Base-by-base conservation (phyloP, 2,797 vertebrate genomes). In the Lycodopsis pacificus region DNA sequence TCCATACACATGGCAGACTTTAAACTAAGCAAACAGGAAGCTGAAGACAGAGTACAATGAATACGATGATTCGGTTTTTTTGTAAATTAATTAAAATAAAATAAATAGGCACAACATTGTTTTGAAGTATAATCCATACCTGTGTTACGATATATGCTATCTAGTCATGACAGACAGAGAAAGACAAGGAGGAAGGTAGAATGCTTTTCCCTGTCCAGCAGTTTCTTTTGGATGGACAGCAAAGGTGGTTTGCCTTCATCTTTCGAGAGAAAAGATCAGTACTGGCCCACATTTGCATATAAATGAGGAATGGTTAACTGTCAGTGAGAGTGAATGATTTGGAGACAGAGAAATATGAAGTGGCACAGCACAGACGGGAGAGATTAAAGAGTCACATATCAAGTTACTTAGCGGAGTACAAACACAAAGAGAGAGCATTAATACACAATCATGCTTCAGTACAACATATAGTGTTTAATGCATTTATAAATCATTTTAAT, bases 271-370 rank as follows among this genome's bases (percentile, higher is more conserved):
- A 92, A 89, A 83, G 54, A 89, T 91, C 83, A 78, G 74, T 78
- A 76, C 76, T 76, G 75, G 53, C 83, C 67, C 66, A 71, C 87
- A 93, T 91, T 93, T 93, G 86, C 88, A 92, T 92, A 84, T 90
- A 91, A 91, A 93, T 90, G 85, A 91, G 83, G 65, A 75, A 76
- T 74, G 72, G 75, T 82, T 80, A 90, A 86, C 80, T 86, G 83
- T 86, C 79, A 87, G 78, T 27, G 63, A 83, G 81, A 75, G 79
- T 75, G 66, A 78, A 81, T 32, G 73, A 84, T 67, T 86, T 74
- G 11, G 63, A 68, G 71, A 78, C 44, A 59, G 65, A 80, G 48
- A 86, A 80, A 84, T 80, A 76, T 72, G 56, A 72, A 86, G 74
- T 77, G 76, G 34, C 80, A 72, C 12, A 66, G 62, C 70, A 79